Evolutionary conservation across 2,113 vertebrate species (phyloP), one percentile per base, ranked within the genome.

Genomic region (Tretioscincus oriximinensis): DNA sequence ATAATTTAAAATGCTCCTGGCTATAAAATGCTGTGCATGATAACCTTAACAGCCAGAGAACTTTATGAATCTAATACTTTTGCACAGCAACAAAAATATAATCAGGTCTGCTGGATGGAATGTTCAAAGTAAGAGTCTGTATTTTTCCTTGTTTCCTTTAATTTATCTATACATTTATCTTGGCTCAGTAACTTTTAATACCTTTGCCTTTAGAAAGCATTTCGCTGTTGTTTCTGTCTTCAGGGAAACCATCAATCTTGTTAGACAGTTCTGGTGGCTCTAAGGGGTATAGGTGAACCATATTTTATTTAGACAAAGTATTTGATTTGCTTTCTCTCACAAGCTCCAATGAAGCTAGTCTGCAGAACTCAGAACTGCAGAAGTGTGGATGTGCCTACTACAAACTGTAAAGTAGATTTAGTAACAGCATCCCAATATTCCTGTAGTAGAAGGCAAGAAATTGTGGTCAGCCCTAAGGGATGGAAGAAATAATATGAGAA

Each of bases 141-240:
- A 12, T 78, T 85, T 58, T 84, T 86, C 28, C 35, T 1, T 0
- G 61, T 85, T 81, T 31, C 71, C 21, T 64, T 76, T n/a, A 76
- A 64, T 47, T 76, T 87, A 20, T 60, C 51, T 54, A 45, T 0
- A 31, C 73, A 73, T 54, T 47, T 87, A 73, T 68, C 45, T 29
- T 47, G 18, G 79, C 35, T 26, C 21, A 26, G 35, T 86, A 47
- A 26, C 22, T 88, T 67, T 76, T 81, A 77, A 79, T 73, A 73
- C 61, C 77, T 73, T 86, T 0, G 1, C n/a, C 41, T 74, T 58
- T 65, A 18, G 28, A 63, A 77, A 47, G 35, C 20, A 26, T 77
- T 77, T 75, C 21, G 26, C 76, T 54, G 65, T 31, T 35, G 35
- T 41, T 14, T 21, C 54, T 78, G 47, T 28, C 64, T 78, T 54